These are phyloP conservation scores for Copidosoma aretas DNA, from an alignment of 2,888 invertebrate species.

Conservation along the genomic window DNA sequence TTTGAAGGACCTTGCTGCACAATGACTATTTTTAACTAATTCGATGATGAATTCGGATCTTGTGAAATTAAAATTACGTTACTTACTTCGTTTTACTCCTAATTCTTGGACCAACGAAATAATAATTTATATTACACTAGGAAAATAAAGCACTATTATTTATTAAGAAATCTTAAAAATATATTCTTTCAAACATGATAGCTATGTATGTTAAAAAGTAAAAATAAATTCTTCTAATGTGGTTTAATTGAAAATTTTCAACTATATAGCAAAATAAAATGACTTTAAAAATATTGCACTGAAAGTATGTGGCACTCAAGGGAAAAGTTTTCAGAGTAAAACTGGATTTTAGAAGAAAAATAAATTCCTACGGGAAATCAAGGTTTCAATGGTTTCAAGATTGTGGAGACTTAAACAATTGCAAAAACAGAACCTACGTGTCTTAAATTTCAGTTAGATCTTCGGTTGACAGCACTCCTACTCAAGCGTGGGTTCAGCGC, in stretches of 20 bases:
- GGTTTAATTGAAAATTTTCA: background rate
- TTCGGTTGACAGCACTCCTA: no score
- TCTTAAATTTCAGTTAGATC: no score
- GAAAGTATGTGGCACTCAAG: slow-evolving; percentile 7
- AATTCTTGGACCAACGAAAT: slow-evolving; percentile 29
- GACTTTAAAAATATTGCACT: slow-evolving; percentile 24
- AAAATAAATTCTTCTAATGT: background rate
- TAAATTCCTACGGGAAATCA: slow-evolving; percentile 8
- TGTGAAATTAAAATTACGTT: background rate
- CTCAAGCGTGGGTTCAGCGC: no score
- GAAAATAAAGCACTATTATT: slow-evolving; percentile 19
- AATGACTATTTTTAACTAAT: slow-evolving; percentile 10
- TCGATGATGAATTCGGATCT: slow-evolving; percentile 11
- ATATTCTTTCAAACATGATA: slow-evolving; percentile 11
- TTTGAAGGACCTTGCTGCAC: slow-evolving; percentile 42
- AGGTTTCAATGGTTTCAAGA: background rate
- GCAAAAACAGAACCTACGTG: no score
- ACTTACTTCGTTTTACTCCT: slow-evolving; percentile 1
- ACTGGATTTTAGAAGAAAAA: slow-evolving; percentile 9
- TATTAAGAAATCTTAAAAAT: slow-evolving; percentile 25
- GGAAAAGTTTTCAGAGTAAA: background rate
- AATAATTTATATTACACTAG: slow-evolving; percentile 17
- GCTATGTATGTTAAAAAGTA: background rate
- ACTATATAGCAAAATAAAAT: slow-evolving; percentile 15
- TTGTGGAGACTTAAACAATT: no score